Evolutionary conservation across 2,113 vertebrate species (phyloP).

Genomic region (Erinaceus europaeus): DNA sequence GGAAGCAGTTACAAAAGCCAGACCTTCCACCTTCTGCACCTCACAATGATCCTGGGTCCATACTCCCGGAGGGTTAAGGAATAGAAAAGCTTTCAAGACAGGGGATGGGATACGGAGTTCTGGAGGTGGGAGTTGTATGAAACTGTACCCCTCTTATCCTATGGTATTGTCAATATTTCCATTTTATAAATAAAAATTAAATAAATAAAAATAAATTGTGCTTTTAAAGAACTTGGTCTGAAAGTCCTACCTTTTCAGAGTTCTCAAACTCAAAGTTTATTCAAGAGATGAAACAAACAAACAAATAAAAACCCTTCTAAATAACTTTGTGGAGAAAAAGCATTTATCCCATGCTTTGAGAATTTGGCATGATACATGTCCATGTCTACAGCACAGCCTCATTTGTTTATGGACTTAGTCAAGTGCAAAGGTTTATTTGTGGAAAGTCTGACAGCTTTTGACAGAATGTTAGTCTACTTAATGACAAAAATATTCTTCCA

Average conservation of each 20-base stretch:
- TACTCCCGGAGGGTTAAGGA: too few relatives aligned
- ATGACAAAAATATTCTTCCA: not conserved
- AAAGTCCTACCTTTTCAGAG: not conserved
- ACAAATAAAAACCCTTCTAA: not conserved
- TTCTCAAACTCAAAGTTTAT: not conserved
- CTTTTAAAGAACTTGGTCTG: not conserved
- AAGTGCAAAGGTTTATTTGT: slow-evolving; percentile 22
- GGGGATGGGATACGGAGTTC: too few relatives aligned
- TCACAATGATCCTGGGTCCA: too few relatives aligned
- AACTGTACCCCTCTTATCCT: too few relatives aligned
- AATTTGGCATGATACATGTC: not conserved
- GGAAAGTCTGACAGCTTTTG: not conserved
- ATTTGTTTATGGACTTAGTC: not conserved
- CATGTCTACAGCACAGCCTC: not conserved
- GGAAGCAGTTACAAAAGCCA: too few relatives aligned
- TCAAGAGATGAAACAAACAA: not conserved
- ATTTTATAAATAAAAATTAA: too few relatives aligned
- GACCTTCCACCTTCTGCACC: too few relatives aligned
- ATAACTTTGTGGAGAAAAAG: not conserved
- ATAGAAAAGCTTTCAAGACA: too few relatives aligned
- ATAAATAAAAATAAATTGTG: not conserved
- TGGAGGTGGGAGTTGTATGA: too few relatives aligned
- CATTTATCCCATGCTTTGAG: not conserved
- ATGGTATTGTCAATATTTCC: too few relatives aligned
- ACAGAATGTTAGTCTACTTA: not conserved